These are phyloP conservation scores for Ariopsis seemanni DNA, from an alignment of 2,113 vertebrate species.

Conservation along the genomic window DNA sequence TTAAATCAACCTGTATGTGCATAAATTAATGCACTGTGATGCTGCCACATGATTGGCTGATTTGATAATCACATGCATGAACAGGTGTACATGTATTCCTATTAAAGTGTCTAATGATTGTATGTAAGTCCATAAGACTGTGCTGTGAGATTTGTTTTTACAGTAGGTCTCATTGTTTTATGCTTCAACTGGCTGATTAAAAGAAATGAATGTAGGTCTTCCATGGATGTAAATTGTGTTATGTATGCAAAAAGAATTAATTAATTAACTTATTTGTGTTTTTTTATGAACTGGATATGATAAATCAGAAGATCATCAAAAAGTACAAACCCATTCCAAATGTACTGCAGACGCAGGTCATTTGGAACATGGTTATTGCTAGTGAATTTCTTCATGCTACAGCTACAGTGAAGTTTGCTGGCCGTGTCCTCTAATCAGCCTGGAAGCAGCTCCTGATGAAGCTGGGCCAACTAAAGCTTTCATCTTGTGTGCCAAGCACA, in stretches of 20 bases:
- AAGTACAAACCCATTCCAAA: background rate
- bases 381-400: background rate
- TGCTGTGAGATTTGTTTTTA: too few species aligned
- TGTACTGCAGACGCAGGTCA: background rate
- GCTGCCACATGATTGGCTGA: too few species aligned
- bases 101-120: background rate
- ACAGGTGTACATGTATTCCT: too few species aligned
- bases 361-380: background rate
- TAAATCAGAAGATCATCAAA: background rate
- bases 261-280: background rate
- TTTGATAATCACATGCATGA: too few species aligned
- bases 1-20: background rate
- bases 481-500: slow-evolving; percentile 8
- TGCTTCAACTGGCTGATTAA: too few species aligned
- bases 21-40: background rate
- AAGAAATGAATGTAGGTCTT: too few species aligned
- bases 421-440: slow-evolving; percentile 1
- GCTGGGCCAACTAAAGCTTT: slow-evolving; percentile 9
- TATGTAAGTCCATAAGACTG: too few species aligned
- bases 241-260: background rate
- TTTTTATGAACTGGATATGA: background rate
- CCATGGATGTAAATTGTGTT: background rate
- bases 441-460: slow-evolving; percentile 15
- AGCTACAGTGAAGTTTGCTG: background rate
- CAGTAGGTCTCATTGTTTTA: background rate